Conservation (phyloP, 2,888 invertebrate genomes). For the Ichneumoninae sp. region DNA sequence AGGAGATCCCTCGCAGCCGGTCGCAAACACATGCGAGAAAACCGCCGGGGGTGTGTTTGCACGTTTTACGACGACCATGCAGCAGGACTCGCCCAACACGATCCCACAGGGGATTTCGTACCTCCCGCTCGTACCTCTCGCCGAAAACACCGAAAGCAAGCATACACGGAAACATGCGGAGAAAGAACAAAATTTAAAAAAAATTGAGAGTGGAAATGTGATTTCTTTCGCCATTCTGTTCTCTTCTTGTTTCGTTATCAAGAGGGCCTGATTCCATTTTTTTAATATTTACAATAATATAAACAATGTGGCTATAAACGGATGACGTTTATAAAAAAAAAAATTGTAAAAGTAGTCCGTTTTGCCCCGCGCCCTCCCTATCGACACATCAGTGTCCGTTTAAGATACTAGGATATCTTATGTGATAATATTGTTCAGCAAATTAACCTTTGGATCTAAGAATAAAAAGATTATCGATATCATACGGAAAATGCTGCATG, state of each 20-base stretch:
- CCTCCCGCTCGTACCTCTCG: constrained; percentile 41
- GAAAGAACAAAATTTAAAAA: neutral
- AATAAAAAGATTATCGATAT: constrained; percentile 23
- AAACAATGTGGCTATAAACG: no score
- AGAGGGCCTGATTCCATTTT: neutral
- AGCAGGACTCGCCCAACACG: constrained; percentile 53
- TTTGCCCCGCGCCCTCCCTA: no score
- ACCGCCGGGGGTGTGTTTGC: constrained; percentile 69
- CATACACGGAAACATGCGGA: neutral
- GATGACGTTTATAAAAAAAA: neutral
- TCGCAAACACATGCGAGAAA: constrained; percentile 67
- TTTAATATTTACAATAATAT: neutral
- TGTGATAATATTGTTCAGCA: neutral
- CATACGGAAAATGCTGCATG: neutral
- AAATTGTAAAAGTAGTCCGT: neutral
- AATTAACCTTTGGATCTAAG: constrained; percentile 30
- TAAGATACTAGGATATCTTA: no score
- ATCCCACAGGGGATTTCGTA: constrained; percentile 17
- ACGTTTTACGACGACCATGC: constrained; percentile 69
- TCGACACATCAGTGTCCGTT: no score
- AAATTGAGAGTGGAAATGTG: neutral
- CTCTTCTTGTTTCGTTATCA: neutral
- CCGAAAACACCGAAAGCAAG: constrained; percentile 34
- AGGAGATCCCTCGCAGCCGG: constrained; percentile 60
- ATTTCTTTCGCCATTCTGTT: neutral